phyloP scores from a whole-genome alignment of 1,140 invertebrate genomes.

The Caenorhabditis elegans region DNA sequence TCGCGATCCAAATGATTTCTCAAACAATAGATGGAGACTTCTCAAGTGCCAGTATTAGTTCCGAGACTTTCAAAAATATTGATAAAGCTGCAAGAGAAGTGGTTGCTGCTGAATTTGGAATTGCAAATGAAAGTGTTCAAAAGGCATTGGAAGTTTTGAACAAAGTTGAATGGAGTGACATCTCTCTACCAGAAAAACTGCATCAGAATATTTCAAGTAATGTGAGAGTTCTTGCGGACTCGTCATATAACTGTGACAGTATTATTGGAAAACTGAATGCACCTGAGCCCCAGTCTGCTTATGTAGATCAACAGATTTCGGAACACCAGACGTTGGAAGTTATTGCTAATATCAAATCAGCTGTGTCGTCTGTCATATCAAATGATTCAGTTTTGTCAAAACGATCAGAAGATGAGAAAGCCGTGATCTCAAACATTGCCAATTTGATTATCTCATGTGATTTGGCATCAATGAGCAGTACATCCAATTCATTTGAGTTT shows the following conservation, averaged over 20 bases:
- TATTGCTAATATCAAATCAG: not conserved
- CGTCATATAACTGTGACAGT: not conserved
- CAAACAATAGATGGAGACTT: not conserved
- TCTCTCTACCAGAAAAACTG: not conserved
- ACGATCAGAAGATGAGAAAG: not conserved
- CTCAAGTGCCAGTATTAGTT: too few relatives aligned
- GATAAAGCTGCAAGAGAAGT: not conserved
- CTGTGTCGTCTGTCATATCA: not conserved
- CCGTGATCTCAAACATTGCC: not conserved
- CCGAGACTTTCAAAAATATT: not conserved
- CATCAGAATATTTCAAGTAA: not conserved
- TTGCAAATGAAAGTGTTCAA: not conserved
- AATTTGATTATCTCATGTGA: not conserved
- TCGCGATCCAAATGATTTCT: not conserved
- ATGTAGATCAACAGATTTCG: not conserved
- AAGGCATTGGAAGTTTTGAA: not conserved
- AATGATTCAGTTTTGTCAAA: not conserved
- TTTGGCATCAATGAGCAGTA: not conserved
- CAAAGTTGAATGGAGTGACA: not conserved
- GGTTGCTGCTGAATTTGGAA: not conserved
- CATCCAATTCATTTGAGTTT: not conserved
- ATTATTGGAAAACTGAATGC: not conserved
- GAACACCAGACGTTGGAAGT: not conserved
- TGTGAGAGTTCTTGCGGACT: not conserved
- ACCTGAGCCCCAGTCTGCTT: not conserved